Percentiles rank a stretch among this genome's conserved stretches.
These are phyloP conservation scores for Cavia aperea DNA, from an alignment of 2,113 vertebrate species.

Conservation along the genomic window DNA sequence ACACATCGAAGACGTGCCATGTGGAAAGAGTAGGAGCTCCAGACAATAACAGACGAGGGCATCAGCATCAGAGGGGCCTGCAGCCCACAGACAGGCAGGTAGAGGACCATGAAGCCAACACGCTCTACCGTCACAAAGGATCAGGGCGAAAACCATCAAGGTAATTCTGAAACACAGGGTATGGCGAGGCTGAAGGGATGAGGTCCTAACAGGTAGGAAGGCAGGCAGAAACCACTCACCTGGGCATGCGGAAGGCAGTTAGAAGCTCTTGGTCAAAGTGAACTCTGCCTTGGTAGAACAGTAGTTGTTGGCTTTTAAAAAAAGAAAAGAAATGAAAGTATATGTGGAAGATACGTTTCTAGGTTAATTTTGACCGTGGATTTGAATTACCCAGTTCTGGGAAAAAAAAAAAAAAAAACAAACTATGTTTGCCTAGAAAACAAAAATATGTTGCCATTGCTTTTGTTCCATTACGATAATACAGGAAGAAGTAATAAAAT, in stretches of 20 bases:
- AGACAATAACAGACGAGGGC: background rate
- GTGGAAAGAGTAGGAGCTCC: background rate
- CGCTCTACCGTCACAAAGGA: background rate
- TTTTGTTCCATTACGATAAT: slow-evolving; percentile 38
- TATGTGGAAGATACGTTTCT: background rate
- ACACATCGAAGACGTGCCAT: background rate
- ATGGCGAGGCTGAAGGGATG: background rate
- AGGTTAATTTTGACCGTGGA: background rate
- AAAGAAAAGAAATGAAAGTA: too few species aligned
- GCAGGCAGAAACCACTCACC: background rate
- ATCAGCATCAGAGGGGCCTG: background rate
- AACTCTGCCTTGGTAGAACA: slow-evolving; percentile 30
- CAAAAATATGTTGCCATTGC: slow-evolving; percentile 18
- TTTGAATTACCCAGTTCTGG: background rate
- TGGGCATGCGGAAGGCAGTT: background rate
- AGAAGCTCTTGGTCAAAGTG: background rate
- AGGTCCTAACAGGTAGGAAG: background rate
- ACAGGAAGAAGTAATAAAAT: slow-evolving; percentile 53
- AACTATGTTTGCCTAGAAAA: slow-evolving; percentile 11
- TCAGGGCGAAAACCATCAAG: background rate
- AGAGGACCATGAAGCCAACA: background rate
- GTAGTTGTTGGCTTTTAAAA: background rate
- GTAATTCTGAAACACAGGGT: background rate
- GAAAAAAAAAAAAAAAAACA: background rate
- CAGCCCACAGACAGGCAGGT: background rate